These are phyloP conservation scores for Pseudochromis fuscus DNA, from an alignment of 2,797 vertebrate genomes.

Conservation along the genomic window DNA sequence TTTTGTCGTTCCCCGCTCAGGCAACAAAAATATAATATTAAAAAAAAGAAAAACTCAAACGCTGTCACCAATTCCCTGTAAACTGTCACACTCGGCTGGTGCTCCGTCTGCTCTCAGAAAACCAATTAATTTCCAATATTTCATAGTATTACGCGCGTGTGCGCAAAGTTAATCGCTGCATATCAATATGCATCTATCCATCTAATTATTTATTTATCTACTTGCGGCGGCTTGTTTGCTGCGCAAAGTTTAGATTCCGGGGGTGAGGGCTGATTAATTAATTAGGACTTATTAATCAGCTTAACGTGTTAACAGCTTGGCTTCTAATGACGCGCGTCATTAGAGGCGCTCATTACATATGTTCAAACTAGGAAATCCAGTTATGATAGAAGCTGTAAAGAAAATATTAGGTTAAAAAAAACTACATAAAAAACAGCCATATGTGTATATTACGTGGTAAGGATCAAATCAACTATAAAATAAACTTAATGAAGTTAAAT, in stretches of 20 bases:
- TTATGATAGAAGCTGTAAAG: neutral
- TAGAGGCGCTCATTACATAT: conserved; percentile 5
- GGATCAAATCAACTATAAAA: neutral
- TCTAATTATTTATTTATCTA: conserved; percentile 22
- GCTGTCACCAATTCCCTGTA: conserved; percentile 31
- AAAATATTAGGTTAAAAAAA: neutral
- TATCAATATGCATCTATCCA: conserved; percentile 48
- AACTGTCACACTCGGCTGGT: conserved; percentile 52
- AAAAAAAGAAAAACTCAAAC: neutral
- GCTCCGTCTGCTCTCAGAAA: conserved; percentile 44
- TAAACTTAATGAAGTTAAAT: conserved; percentile 26
- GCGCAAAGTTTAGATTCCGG: conserved; percentile 54
- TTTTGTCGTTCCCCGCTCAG: conserved; percentile 1
- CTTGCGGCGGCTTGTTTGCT: conserved; percentile 37
- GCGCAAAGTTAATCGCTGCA: conserved; percentile 19
- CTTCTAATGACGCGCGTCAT: conserved; percentile 38
- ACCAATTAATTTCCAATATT: conserved; percentile 41
- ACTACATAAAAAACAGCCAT: neutral
- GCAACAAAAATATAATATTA: neutral
- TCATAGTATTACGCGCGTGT: conserved; percentile 14
- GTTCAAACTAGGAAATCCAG: conserved; percentile 7
- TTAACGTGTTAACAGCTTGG: conserved; percentile 60
- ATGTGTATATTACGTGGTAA: too few relatives aligned
- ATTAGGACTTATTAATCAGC: conserved; percentile 70
- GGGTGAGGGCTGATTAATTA: conserved; percentile 60